Evolutionary conservation across 2,888 invertebrate genomes (phyloP), one percentile per base, ranked within the genome.

Genomic region (Zygaena filipendulae): DNA sequence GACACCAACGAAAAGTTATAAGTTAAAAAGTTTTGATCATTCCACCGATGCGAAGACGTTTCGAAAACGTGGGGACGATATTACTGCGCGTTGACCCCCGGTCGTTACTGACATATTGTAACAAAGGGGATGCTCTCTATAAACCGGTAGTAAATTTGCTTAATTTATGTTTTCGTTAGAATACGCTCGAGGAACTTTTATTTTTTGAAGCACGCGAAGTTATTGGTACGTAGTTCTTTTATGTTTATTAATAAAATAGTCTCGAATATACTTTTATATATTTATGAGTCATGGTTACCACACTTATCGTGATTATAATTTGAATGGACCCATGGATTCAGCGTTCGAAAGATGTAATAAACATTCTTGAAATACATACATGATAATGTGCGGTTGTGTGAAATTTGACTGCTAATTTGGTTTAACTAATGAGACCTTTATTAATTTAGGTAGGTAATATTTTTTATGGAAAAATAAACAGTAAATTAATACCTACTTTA

Each of bases 1-100:
- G 7, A 7, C 4, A 4, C 7, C 7, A 55, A 57, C 59, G 56
- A 67, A 71, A 75, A 75, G 69, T 75, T 75, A 58, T 60, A 69
- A 74, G 67, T 77, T 74, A 63, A 71, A 74, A 79, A 77, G 58
- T 77, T 77, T 72, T 62, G 64, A 75, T 74, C 70, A 77, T 77
- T 74, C 62, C 45, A 62, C 54, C 63, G 66, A 67, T 59, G 52
- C 53, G 49, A 42, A 56, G 54, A 58, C 55, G 58, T 54, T 63
- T 45, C 52, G 53, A 52, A 57, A 55, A 59, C 50, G 55, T 54
- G 54, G 64, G 71, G 69, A 68, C 63, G 61, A 61, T 62, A 58
- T 56, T 57, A 56, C 66, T 63, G 50, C 58, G 55, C 58, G 57
- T 54, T 74, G 77, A 74, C 77, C 75, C 75, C 60, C 67, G 55